Evolutionary conservation across 1,140 invertebrate genomes (phyloP), one percentile per base, ranked within the genome.

Genomic region (Lucilia sericata): DNA sequence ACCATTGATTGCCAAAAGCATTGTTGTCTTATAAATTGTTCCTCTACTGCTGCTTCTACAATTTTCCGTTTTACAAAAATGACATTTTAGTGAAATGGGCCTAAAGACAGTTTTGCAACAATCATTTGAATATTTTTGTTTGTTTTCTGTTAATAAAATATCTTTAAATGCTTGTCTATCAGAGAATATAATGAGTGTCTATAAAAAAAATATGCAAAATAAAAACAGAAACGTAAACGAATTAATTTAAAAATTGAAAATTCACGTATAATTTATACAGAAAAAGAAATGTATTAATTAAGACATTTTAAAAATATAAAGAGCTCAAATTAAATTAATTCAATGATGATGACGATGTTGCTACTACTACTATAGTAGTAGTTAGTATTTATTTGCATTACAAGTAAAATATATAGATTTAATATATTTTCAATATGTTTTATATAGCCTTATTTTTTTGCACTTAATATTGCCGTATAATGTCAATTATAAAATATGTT

Each of bases 1-100:
- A 60, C 55, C 55, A 70, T 25, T 70, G 65, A 70, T 70, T 70
- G 65, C 65, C 65, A 70, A 70, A 70, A 25, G 65, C 19, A 70
- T 21, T 70, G 65, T 19, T 21, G n/a, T 70, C 19, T 70, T 70
- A 19, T 70, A 60, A 14, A 70, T 70, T 70, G 65, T 55, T 13
- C 51, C 7, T 42, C 42, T 42, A 8, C 42, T 42, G 5, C 10
- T 42, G 2, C 10, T 42, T 42, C 10, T 42, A 5, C 42, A 8
- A 10, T n/a, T 14, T n/a, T n/a, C n/a, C 19, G 25, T 70, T 70
- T 70, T 30, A 2, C 25, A 1, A n/a, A 70, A 25, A 70, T 21
- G 5, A 70, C n/a, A 25, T 25, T 70, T 21, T 17, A 60, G 21
- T 19, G 21, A 25, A 42, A 42, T 42, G 42, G 42, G 42, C 42